Evolutionary conservation across 2,888 invertebrate species (phyloP).

Genomic region (Ennomos erosarius): DNA sequence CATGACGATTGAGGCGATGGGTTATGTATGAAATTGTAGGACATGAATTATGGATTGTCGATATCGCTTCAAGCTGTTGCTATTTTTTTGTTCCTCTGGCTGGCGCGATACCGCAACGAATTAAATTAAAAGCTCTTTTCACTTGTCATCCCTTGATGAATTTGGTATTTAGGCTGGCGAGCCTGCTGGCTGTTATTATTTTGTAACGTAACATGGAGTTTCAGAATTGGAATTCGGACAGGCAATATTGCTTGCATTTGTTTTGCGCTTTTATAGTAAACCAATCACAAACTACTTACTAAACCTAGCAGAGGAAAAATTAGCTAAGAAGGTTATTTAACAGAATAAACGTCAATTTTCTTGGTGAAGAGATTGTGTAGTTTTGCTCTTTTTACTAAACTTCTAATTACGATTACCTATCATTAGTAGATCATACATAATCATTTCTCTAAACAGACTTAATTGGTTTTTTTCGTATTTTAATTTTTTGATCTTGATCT

Average conservation of each 20-base stretch:
- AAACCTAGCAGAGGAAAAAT: too few relatives aligned
- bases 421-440: too few relatives aligned
- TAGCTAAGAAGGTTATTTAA: too few relatives aligned
- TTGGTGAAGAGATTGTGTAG: too few relatives aligned
- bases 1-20: constrained; percentile 56
- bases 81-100: constrained; percentile 76
- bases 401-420: too few relatives aligned
- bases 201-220: constrained; percentile 40
- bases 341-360: too few relatives aligned
- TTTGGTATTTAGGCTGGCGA: constrained; percentile 74
- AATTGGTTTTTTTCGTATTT: constrained; percentile 1
- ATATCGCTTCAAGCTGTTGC: constrained; percentile 85
- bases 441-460: too few relatives aligned
- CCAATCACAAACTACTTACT: too few relatives aligned
- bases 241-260: background rate
- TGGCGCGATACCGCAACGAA: constrained; percentile 82
- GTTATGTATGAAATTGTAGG: constrained; percentile 83
- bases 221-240: background rate
- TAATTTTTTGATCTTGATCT: constrained; percentile 20
- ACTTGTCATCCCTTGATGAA: constrained; percentile 84
- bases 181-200: constrained; percentile 57
- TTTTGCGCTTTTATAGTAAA: background rate
- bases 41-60: constrained; percentile 86
- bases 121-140: constrained; percentile 86
- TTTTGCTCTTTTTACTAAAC: too few relatives aligned